Evolutionary conservation across 2,888 invertebrate species (phyloP), one percentile per base, ranked within the genome.

Genomic region (Lasioglossum vierecki): DNA sequence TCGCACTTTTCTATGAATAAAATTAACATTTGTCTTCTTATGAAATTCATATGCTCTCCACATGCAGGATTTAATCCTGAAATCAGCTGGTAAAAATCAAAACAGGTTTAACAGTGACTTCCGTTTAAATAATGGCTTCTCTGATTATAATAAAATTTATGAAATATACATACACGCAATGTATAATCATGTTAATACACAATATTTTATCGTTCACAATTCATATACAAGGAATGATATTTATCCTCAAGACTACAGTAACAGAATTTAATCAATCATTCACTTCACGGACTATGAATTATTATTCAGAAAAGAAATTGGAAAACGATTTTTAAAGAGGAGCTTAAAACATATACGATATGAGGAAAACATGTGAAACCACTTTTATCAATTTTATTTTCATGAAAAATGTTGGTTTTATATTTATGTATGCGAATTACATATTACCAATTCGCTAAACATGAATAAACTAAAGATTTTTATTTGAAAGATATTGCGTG

Each of bases 1-100:
- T 57, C 57, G n/a, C 1, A n/a, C n/a, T n/a, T 57, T 57, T 11
- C n/a, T n/a, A n/a, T 57, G 57, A 57, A 57, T 57, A 57, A 57
- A 57, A n/a, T 57, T 57, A 57, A n/a, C n/a, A 57, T 57, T 57
- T 57, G n/a, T 57, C 11, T 57, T 57, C 57, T 57, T 57, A n/a
- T 57, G n/a, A 57, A n/a, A 57, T 57, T 57, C 57, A 57, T 57
- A 57, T n/a, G n/a, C n/a, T 57, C n/a, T 8, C 3, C 11, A 57
- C n/a, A n/a, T 22, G n/a, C 57, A 57, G n/a, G 11, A 57, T 57
- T n/a, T 57, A 57, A 57, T 57, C n/a, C n/a, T n/a, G 57, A 11
- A 57, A 57, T 57, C n/a, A 57, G n/a, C 57, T 57, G 11, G n/a
- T 57, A 57, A n/a, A 57, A n/a, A 57, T 57, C 9, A 1, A 44